Conservation (phyloP, 2,888 invertebrate genomes). For the Brachyptera putata region DNA sequence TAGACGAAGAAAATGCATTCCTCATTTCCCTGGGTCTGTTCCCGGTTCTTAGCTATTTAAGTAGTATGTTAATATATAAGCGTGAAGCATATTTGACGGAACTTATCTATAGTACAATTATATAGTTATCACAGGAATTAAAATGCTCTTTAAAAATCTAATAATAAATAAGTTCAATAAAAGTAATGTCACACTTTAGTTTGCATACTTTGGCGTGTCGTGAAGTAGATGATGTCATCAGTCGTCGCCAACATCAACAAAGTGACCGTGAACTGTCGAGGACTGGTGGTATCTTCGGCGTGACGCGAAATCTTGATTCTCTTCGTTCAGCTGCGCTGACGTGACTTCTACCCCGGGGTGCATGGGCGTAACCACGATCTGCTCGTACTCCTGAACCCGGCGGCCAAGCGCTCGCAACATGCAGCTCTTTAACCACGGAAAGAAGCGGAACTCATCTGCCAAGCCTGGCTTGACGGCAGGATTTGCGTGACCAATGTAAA, state of each 20-base stretch:
- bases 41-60: too few species aligned
- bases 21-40: too few species aligned
- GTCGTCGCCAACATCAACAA: conserved; percentile 54
- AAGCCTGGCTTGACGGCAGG: conserved; percentile 93
- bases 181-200: too few species aligned
- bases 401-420: conserved; percentile 75
- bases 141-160: too few species aligned
- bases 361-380: conserved; percentile 78
- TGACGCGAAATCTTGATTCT: conserved; percentile 91
- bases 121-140: too few species aligned
- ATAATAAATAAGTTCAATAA: too few species aligned
- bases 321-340: conserved; percentile 86
- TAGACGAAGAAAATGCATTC: too few species aligned
- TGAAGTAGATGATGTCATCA: too few species aligned
- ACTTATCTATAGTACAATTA: too few species aligned
- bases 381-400: conserved; percentile 76
- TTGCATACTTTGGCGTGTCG: too few species aligned
- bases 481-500: conserved; percentile 92
- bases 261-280: conserved; percentile 67
- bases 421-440: conserved; percentile 70
- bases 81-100: too few species aligned
- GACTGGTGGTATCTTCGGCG: conserved; percentile 91
- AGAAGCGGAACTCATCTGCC: conserved; percentile 76
- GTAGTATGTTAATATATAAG: too few species aligned
- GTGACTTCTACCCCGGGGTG: conserved; percentile 74